phyloP scores from a whole-genome alignment of 1,140 invertebrate genomes.

The Pomacea maculata region DNA sequence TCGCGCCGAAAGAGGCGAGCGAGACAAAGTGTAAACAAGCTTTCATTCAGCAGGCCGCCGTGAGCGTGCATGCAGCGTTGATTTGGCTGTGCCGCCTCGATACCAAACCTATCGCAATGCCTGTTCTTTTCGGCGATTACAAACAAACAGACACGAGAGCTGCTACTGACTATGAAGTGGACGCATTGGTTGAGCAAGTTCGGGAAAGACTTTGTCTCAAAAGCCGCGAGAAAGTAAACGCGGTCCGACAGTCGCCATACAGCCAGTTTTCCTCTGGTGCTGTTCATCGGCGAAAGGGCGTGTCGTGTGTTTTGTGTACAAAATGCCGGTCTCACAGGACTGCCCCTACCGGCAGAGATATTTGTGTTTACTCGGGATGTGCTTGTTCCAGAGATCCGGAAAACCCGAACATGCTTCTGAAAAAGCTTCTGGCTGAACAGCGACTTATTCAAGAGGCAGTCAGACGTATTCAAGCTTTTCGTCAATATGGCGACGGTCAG shows the following conservation, averaged over 20 bases:
- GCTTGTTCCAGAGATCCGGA: background rate
- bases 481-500: conserved; percentile 10
- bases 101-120: conserved; percentile 10
- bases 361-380: background rate
- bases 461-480: conserved; percentile 26
- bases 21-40: conserved; percentile 21
- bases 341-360: background rate
- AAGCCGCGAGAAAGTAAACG: conserved; percentile 29
- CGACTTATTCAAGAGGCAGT: conserved; percentile 46
- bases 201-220: conserved; percentile 34
- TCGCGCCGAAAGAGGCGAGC: background rate
- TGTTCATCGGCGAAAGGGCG: conserved; percentile 3
- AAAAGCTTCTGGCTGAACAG: conserved; percentile 39
- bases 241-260: conserved; percentile 24
- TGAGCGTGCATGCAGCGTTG: background rate
- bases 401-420: conserved; percentile 27
- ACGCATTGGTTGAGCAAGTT: conserved; percentile 29
- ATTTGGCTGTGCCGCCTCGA: background rate
- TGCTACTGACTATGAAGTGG: conserved; percentile 21
- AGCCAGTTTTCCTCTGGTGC: background rate
- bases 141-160: conserved; percentile 8
- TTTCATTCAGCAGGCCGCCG: conserved; percentile 19
- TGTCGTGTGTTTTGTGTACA: conserved; percentile 12
- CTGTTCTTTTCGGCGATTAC: conserved; percentile 11
- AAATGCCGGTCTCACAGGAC: conserved; percentile 1